Percentiles rank a stretch among this genome's conserved stretches.
These are phyloP conservation scores for Nymphalis c-album DNA, from an alignment of 2,888 invertebrate genomes.

Conservation along the genomic window DNA sequence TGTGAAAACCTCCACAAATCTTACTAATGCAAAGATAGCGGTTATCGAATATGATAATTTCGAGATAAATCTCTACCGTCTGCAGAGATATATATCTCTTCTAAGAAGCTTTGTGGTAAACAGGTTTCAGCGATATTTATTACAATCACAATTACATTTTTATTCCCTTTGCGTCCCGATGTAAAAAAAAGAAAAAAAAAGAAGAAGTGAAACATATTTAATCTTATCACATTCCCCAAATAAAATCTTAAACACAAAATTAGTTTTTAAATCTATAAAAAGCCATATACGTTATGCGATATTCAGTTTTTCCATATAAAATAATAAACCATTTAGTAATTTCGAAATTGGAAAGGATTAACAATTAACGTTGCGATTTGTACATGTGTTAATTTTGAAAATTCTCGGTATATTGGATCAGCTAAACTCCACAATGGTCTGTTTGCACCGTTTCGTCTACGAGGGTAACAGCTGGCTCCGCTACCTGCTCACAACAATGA, in stretches of 20 bases:
- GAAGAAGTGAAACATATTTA: too few species aligned
- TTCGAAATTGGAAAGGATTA: not conserved
- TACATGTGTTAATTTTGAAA: constrained; percentile 55
- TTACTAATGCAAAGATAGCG: not conserved
- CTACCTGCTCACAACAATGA: constrained; percentile 75
- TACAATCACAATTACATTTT: too few species aligned
- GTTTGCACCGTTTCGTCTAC: constrained; percentile 58
- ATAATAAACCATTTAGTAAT: not conserved
- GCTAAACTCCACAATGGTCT: constrained; percentile 57
- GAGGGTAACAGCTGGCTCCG: constrained; percentile 65
- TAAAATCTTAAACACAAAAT: not conserved
- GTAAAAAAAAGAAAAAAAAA: too few species aligned
- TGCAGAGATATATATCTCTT: not conserved
- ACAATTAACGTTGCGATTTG: constrained; percentile 24
- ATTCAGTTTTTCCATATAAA: not conserved
- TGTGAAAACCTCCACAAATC: not conserved
- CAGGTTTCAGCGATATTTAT: too few species aligned
- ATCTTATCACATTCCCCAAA: too few species aligned
- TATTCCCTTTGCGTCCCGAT: too few species aligned
- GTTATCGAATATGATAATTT: not conserved
- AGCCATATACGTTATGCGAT: not conserved
- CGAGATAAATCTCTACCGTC: not conserved
- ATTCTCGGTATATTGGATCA: constrained; percentile 49
- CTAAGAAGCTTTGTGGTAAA: too few species aligned
- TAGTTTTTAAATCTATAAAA: too few species aligned